Percentiles rank a stretch among this genome's conserved stretches.
Evolutionary conservation across 2,888 invertebrate genomes (phyloP).

Genomic region (Colostygia pectinataria): DNA sequence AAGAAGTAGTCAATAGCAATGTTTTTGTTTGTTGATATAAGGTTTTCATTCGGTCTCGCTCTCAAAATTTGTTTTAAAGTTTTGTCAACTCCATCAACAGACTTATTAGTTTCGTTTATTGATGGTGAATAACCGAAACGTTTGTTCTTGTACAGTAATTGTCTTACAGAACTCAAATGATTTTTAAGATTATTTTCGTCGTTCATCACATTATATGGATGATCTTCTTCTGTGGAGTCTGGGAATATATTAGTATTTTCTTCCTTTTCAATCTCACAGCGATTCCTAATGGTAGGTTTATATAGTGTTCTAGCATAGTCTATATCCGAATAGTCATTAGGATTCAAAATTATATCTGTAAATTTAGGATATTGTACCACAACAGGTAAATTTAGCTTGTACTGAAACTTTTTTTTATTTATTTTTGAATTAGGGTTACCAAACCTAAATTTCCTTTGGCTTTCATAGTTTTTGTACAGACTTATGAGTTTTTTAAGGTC

Average conservation of each 20-base stretch:
- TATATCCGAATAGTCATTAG: conserved; percentile 48
- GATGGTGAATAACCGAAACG: conserved; percentile 28
- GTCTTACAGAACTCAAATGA: conserved; percentile 43
- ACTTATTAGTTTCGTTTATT: background rate
- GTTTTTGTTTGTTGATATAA: background rate
- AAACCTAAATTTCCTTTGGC: conserved; percentile 26
- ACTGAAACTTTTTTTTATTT: conserved; percentile 1
- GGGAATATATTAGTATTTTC: background rate
- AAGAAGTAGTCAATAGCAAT: conserved; percentile 43
- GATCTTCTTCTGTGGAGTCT: background rate
- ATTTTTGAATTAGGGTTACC: conserved; percentile 12
- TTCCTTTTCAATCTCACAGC: background rate
- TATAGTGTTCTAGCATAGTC: conserved; percentile 39
- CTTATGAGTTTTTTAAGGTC: background rate
- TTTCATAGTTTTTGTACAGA: conserved; percentile 1
- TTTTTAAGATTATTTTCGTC: conserved; percentile 30
- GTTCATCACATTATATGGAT: background rate
- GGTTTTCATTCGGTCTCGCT: background rate
- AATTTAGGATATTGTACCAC: conserved; percentile 11
- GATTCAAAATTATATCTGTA: conserved; percentile 36
- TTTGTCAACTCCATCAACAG: background rate
- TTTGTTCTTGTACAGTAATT: conserved; percentile 40
- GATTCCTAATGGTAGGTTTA: conserved; percentile 1
- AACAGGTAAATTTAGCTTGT: conserved; percentile 11
- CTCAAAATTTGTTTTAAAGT: background rate